These are phyloP conservation scores for Chionoecetes opilio DNA, from an alignment of 1,140 invertebrate genomes.

Conservation along the genomic window DNA sequence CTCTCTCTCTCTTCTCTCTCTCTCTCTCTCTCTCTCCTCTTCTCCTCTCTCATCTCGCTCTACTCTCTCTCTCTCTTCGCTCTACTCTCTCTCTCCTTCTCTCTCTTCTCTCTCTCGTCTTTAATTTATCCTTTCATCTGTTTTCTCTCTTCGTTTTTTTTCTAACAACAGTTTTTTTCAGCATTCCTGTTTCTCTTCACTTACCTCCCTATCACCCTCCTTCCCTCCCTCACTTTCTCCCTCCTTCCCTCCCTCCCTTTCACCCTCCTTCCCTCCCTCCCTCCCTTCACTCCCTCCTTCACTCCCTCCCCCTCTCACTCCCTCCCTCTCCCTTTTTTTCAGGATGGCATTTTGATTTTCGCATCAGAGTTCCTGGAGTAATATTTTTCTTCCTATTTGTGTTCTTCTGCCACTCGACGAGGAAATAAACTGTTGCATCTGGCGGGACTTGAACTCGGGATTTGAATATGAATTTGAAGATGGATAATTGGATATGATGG, in stretches of 20 bases:
- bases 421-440: too few species aligned
- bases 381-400: background rate
- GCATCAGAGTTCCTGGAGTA: background rate
- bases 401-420: too few species aligned
- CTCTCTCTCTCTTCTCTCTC: background rate
- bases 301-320: background rate
- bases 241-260: constrained; percentile 11
- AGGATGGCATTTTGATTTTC: background rate
- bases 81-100: background rate
- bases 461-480: too few species aligned
- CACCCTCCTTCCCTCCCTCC: background rate
- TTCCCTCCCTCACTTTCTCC: background rate
- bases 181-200: background rate
- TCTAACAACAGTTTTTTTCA: too few species aligned
- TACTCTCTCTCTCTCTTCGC: background rate
- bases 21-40: background rate
- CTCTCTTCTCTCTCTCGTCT: background rate
- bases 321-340: background rate
- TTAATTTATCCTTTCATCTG: background rate
- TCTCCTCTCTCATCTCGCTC: background rate
- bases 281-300: background rate
- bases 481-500: too few species aligned
- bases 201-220: background rate
- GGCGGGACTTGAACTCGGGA: too few species aligned
- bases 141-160: background rate